Base-by-base conservation (phyloP, 2,888 invertebrate genomes). In the Acleris literana region DNA sequence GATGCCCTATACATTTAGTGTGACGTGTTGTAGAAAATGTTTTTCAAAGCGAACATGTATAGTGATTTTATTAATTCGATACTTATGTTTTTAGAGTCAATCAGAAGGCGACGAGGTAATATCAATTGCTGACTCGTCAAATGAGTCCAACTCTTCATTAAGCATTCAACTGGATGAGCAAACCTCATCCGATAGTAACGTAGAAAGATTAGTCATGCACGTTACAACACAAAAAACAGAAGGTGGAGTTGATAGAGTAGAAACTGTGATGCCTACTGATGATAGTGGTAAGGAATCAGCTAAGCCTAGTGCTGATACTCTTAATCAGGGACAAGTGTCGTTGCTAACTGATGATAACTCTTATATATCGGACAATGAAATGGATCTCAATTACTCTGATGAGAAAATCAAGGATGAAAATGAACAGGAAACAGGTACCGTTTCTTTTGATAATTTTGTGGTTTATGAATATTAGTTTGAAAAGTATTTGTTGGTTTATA, bases 301-400 rank as follows among this genome's bases (percentile, higher is more conserved):
- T 61, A 58, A 63, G 17, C n/a, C 51, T 33, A 44, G 48, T 17
- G 61, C 53, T 18, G 84, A 88, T 76, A 79, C 81, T 13, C 71
- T 85, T 25, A 83, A 84, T 62, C 85, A 84, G 74, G 85, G 77
- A 18, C 83, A 84, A 39, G 71, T 82, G 11, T 92, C 92, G 0
- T 71, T 92, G 48, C 72, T 92, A 44, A 91, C 92, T 39, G 92
- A 92, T 70, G 92, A 92, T 74, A 87, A 86, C 69, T 90, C 90
- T 1, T 70, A 73, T 3, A 53, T 65, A 18, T 82, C 85, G 1
- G 86, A 89, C 64, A 76, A 82, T 1, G 80, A 81, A 68, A 63
- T 84, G 1, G 76, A 77, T 64, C 77, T 91, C 0, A 83, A 86
- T 70, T 88, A 86, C 77, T 86, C 87, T 1, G 83, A 81, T 69